Base-by-base conservation (phyloP, 2,113 vertebrate genomes). In the Chaetorhynchus papuensis region DNA sequence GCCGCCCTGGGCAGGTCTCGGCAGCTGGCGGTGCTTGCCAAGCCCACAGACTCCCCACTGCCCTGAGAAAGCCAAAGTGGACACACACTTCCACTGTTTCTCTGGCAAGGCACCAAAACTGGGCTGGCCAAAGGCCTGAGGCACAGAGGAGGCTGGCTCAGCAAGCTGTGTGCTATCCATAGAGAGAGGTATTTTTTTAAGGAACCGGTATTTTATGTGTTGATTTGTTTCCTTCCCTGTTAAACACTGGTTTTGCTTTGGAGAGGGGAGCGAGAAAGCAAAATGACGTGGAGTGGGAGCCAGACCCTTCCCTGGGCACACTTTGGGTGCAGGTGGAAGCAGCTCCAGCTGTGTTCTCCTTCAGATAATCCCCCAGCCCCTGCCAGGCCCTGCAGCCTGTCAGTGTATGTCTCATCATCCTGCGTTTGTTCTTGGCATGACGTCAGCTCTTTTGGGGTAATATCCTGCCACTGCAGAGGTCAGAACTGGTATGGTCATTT, bases 211-310 rank as follows among this genome's bases (percentile, higher is more conserved):
- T 83, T 83, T 87, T 63, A 47, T 39, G 37, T 7, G 11, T 42
- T 75, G 56, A 33, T 92, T 83, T 64, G 33, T 96, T 94, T 92
- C 70, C 77, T 96, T 89, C 56, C 65, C 41, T 60, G 93, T 83
- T 70, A 66, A 86, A 75, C 19, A 15, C 31, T 13, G 12, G 7
- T 84, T 89, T 68, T 92, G 63, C 64, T 71, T 77, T 54, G 52
- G 59, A 88, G 35, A 61, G 20, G 16, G 54, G 10, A 72, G 15
- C 0, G 0, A 71, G 70, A 37, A 83, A 88, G 37, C 20, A 57
- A 80, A 94, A 85, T 68, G 27, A 41, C 13, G 2, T 0, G 4
- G 11, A 50, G 13, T 30, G 19, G 65, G 42, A 87, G 42, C 14
- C 16, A 39, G 49, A 11, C 22, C 24, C n/a, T 80, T 65, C 23